Base-by-base conservation (phyloP, 2,797 vertebrate genomes). In the Neoniphon sammara region DNA sequence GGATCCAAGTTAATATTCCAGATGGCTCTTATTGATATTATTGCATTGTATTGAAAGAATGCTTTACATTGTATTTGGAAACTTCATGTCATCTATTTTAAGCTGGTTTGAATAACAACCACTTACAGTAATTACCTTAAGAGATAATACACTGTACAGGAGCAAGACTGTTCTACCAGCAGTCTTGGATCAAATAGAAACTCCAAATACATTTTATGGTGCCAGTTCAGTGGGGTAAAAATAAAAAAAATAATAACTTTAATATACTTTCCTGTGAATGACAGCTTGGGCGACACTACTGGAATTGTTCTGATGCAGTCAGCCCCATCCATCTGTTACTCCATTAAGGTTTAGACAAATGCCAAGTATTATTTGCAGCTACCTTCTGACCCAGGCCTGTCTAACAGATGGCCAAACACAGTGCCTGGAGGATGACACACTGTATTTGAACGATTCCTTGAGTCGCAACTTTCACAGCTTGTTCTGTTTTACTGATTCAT, bases 351-450 rank as follows among this genome's bases (percentile, higher is more conserved):
- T 36, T 36, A 50, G 50, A 47, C 21, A 27, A 47, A 47, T 15
- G 1, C 1, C 12, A 49, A 27, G 39, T 21, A 54, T 17, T n/a
- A 44, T 31, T 64, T 46, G 23, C 18, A 42, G 14, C 50, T 15
- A 1, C 60, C 39, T 14, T 17, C 65, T 68, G 59, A 65, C 50
- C n/a, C 7, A 54, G 46, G 36, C 49, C 17, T 42, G 46, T 66
- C 5, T 7, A 36, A 74, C 47, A 62, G 18, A 20, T 66, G 64
- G 64, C 23, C 20, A 25, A 30, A 31, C 52, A 36, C 49, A 23
- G 11, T 36, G 62, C 64, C 42, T 15, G 8, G 9, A 47, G 42
- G 42, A 30, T 47, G 17, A 63, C 12, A 27, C 7, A 18, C 23
- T 25, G 30, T 15, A n/a, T 66, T 23, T 36, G 21, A 50, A 27